These are phyloP conservation scores for Tadarida brasiliensis DNA, from an alignment of 2,797 vertebrate genomes.

Conservation along the genomic window DNA sequence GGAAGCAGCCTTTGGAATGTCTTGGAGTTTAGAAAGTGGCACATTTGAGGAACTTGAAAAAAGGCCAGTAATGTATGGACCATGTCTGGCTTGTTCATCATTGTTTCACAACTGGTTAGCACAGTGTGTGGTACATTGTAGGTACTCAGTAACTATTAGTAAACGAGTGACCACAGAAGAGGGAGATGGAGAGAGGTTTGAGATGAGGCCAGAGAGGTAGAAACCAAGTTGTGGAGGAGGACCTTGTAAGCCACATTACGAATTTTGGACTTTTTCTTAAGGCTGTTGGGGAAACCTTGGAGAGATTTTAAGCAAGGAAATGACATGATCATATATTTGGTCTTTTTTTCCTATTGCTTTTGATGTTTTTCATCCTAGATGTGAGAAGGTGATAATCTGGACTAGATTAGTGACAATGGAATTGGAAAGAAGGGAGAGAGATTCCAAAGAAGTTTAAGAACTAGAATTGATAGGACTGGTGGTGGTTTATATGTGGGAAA, in stretches of 20 bases:
- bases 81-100: neutral
- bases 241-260: neutral
- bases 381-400: neutral
- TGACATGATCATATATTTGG: neutral
- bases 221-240: neutral
- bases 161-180: neutral
- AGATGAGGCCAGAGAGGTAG: neutral
- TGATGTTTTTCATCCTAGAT: neutral
- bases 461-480: neutral
- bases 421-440: neutral
- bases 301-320: slow-evolving; percentile 24
- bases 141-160: neutral
- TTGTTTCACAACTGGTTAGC: neutral
- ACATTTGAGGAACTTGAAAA: slow-evolving; percentile 9
- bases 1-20: neutral
- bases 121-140: neutral
- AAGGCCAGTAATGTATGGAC: neutral
- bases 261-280: neutral
- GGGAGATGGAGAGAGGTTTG: neutral
- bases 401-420: neutral
- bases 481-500: neutral
- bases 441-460: neutral
- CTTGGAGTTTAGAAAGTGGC: slow-evolving; percentile 9
- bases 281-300: neutral
- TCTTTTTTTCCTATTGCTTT: slow-evolving; percentile 29